Conservation (phyloP, 2,888 invertebrate species). For the Nomada fucata region DNA sequence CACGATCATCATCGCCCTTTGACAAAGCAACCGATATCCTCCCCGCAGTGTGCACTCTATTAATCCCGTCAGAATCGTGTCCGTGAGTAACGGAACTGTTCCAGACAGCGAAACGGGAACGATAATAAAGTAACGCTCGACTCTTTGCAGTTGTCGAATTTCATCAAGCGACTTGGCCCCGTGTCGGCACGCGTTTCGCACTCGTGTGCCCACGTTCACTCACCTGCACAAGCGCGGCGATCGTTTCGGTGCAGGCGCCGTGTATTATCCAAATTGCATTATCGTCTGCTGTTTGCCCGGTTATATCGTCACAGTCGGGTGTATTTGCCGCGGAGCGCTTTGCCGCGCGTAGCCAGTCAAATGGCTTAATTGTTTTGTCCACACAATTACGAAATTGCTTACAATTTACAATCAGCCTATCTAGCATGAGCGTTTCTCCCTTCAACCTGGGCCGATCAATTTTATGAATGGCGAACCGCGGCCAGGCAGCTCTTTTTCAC, state of each 20-base stretch:
- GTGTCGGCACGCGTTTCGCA: conserved; percentile 36
- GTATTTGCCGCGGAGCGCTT: conserved; percentile 74
- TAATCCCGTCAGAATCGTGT: background rate
- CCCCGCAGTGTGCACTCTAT: conserved; percentile 5
- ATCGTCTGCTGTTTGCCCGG: conserved; percentile 77
- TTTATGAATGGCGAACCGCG: conserved; percentile 73
- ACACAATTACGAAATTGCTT: conserved; percentile 82
- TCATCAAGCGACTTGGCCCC: conserved; percentile 59
- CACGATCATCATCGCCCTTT: background rate
- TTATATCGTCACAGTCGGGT: conserved; percentile 71
- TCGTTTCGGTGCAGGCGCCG: conserved; percentile 56
- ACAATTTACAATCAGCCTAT: conserved; percentile 79
- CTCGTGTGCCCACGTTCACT: conserved; percentile 6
- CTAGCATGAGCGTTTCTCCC: conserved; percentile 42
- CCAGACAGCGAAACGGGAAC: conserved; percentile 1
- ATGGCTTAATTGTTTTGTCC: conserved; percentile 82
- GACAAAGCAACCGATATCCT: conserved; percentile 5
- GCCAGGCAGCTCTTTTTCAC: conserved; percentile 61
- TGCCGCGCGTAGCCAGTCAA: conserved; percentile 76
- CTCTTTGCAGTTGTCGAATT: conserved; percentile 60
- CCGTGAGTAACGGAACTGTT: background rate
- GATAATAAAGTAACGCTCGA: conserved; percentile 49
- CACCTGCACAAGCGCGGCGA: conserved; percentile 56
- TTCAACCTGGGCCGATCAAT: conserved; percentile 69
- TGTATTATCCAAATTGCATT: conserved; percentile 80